Evolutionary conservation across 2,797 vertebrate species (phyloP).

Genomic region (Tragopan temminckii): DNA sequence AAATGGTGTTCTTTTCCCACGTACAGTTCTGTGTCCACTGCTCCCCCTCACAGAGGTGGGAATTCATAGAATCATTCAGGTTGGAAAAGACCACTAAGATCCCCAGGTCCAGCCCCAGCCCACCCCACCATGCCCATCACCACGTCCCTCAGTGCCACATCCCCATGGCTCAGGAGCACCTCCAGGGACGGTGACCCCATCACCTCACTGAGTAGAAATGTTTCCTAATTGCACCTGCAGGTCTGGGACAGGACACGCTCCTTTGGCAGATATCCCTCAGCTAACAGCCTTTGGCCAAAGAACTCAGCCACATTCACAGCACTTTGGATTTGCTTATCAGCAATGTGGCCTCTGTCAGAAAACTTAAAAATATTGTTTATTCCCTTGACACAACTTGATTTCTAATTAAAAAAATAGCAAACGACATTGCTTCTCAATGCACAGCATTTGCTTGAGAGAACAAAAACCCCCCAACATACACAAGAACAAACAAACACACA

Average conservation of each 20-base stretch:
- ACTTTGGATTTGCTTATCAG: neutral
- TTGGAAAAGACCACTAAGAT: too few relatives aligned
- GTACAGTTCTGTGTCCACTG: neutral
- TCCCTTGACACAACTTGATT: neutral
- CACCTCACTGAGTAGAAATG: too few relatives aligned
- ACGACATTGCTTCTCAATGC: neutral
- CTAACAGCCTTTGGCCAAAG: neutral
- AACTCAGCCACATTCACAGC: neutral
- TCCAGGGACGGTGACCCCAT: too few relatives aligned
- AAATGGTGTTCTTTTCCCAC: neutral
- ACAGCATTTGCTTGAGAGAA: neutral
- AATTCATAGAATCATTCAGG: neutral
- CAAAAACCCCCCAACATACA: neutral
- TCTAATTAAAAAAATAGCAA: neutral
- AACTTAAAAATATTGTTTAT: neutral
- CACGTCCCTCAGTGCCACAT: too few relatives aligned
- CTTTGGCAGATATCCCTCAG: neutral
- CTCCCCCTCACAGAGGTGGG: neutral
- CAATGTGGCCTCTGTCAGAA: neutral
- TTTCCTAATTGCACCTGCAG: neutral
- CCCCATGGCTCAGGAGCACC: too few relatives aligned
- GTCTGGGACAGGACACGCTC: neutral
- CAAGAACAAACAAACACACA: conserved; percentile 8
- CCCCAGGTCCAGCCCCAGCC: too few relatives aligned
- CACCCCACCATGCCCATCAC: too few relatives aligned